A percentile compares a stretch with the other conserved stretches of the same genome.
Evolutionary conservation across 2,113 vertebrate species (phyloP).

Genomic region (Gasterosteus nipponicus): DNA sequence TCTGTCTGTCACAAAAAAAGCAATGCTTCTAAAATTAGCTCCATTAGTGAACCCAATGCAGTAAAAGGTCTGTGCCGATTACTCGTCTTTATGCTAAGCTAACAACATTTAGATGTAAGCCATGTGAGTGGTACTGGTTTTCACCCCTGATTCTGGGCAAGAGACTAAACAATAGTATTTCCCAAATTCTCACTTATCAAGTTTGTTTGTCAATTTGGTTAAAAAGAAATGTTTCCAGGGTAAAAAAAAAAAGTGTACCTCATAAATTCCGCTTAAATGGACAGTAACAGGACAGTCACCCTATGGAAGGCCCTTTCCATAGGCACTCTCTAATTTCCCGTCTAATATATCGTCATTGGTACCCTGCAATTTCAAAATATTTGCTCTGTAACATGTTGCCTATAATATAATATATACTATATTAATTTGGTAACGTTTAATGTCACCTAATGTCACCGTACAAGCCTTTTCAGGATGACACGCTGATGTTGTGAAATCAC

Average conservation of each 20-base stretch:
- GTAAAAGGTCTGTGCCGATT: not conserved
- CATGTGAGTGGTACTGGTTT: not conserved
- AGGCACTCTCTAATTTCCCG: not conserved
- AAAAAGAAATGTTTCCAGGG: not conserved
- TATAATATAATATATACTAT: not conserved
- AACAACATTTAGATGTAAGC: not conserved
- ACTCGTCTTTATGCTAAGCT: not conserved
- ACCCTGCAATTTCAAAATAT: not conserved
- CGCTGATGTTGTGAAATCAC: conserved; percentile 47
- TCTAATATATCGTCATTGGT: not conserved
- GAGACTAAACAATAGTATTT: not conserved
- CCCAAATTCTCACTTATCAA: too few relatives aligned
- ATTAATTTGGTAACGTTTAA: not conserved
- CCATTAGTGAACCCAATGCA: not conserved
- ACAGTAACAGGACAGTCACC: too few relatives aligned
- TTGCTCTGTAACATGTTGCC: not conserved
- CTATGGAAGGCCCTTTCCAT: too few relatives aligned
- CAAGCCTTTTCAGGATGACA: not conserved
- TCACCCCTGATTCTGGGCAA: not conserved
- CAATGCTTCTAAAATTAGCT: conserved; percentile 4
- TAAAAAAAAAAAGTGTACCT: not conserved
- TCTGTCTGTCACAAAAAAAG: too few relatives aligned
- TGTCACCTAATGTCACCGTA: conserved; percentile 21
- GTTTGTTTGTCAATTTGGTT: too few relatives aligned
- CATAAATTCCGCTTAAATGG: not conserved